Base-by-base conservation (phyloP, 2,888 invertebrate genomes). In the Colletes collaris region DNA sequence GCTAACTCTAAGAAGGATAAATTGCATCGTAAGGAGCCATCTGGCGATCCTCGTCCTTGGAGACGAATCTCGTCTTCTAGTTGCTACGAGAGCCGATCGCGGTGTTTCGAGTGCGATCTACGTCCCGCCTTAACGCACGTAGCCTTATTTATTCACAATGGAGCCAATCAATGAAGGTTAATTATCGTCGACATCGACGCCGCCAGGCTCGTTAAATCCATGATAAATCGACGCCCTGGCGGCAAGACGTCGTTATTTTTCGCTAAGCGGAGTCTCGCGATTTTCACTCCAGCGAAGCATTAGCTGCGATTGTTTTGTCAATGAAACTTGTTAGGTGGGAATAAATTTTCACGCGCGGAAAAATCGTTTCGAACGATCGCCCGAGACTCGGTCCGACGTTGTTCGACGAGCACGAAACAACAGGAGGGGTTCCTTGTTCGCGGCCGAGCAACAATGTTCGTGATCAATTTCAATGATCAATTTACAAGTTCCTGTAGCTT, bases 141-240 rank as follows among this genome's bases (percentile, higher is more conserved):
- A 74, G 66, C 68, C 79, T 85, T 83, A 82, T 82, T 86, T 82
- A 82, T 78, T 75, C 81, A 87, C 87, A 88, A 88, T 89, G 73
- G 83, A 85, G 79, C 81, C 84, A 88, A 87, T 88, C 87, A 87
- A 78, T 83, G 75, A 70, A 81, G 84, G 82, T 87, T 86, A 87
- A 89, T 89, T 86, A 86, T 62, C 72, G 63, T 62, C 80, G 82
- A 86, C 82, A 71, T 79, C 70, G 55, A 70, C 58, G 70, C 60
- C 56, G 46, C 68, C 65, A 71, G 63, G 66, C 82, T 88, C 79
- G 86, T 85, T 87, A 81, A 59, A 80, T 79, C 63, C 64, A 77
- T 87, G 85, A 89, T 83, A 82, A 86, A 89, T 84, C 77, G 76
- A 75, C 70, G 67, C 44, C 58, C 56, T 52, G 46, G 27, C 44